Evolutionary conservation across 2,113 vertebrate genomes (phyloP).

Genomic region (Rhinoptilus africanus): DNA sequence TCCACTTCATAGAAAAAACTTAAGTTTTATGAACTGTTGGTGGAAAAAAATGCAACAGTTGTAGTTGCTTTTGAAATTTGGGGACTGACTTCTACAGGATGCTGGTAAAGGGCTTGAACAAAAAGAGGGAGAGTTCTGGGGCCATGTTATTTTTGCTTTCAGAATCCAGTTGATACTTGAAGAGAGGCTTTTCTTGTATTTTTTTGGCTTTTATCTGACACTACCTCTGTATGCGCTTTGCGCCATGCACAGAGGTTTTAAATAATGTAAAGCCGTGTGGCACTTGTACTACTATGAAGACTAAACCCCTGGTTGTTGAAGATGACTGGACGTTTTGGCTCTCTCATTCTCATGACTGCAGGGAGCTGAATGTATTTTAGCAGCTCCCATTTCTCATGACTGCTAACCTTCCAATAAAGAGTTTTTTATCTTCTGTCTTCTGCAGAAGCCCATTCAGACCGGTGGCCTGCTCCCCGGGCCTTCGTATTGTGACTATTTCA

Average conservation of each 20-base stretch:
- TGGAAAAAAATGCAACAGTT: not conserved
- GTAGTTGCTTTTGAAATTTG: not conserved
- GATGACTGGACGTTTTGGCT: not conserved
- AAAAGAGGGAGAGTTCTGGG: not conserved
- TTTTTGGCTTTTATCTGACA: not conserved
- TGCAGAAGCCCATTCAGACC: not conserved
- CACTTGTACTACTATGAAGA: fast-evolving
- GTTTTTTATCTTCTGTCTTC: not conserved
- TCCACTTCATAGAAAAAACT: constrained; percentile 44
- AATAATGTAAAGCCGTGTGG: fast-evolving
- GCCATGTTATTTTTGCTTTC: not conserved
- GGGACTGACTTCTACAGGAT: not conserved
- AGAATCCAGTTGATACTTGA: not conserved
- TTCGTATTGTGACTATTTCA: not conserved
- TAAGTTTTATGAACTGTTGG: not conserved
- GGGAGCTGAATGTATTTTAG: not conserved
- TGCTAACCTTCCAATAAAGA: not conserved
- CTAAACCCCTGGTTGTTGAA: not conserved
- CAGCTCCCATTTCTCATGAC: not conserved
- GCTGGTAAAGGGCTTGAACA: not conserved
- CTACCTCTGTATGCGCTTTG: fast-evolving
- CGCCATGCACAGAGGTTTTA: not conserved
- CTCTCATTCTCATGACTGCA: not conserved
- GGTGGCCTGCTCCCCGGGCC: not conserved
- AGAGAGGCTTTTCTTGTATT: not conserved